Conservation (phyloP, 2,797 vertebrate genomes). For the Chaetodon trifasciatus region DNA sequence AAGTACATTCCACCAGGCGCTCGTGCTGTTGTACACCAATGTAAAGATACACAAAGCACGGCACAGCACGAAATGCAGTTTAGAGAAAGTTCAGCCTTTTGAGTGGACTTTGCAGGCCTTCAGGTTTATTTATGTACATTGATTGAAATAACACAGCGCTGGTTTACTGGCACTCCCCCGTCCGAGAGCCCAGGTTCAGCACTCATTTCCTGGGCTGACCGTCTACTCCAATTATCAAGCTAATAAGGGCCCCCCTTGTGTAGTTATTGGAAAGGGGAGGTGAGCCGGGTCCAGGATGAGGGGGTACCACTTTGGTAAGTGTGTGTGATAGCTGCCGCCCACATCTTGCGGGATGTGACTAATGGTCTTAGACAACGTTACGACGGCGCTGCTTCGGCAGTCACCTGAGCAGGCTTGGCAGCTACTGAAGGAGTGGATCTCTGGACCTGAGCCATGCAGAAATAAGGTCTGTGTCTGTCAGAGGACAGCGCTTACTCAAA, state of each 20-base stretch:
- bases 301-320: slow-evolving; percentile 70
- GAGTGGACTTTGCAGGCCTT: slow-evolving; percentile 2
- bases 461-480: slow-evolving; percentile 12
- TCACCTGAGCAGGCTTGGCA: slow-evolving; percentile 59
- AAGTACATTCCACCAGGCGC: slow-evolving; percentile 19
- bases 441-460: slow-evolving; percentile 20
- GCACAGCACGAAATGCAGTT: background rate
- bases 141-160: slow-evolving; percentile 26
- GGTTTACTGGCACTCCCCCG: slow-evolving; percentile 42
- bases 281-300: slow-evolving; percentile 64
- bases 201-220: slow-evolving; percentile 94
- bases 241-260: slow-evolving; percentile 91
- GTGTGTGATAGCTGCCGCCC: slow-evolving; percentile 72
- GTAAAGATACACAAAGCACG: background rate
- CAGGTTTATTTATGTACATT: slow-evolving; percentile 18
- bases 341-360: slow-evolving; percentile 90
- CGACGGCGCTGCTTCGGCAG: slow-evolving; percentile 53
- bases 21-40: background rate
- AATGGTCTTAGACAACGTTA: slow-evolving; percentile 77
- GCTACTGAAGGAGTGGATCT: slow-evolving; percentile 50
- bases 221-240: slow-evolving; percentile 91
- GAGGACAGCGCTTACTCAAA: slow-evolving; percentile 3
- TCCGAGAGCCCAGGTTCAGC: slow-evolving; percentile 81
- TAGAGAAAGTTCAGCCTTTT: background rate
- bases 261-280: slow-evolving; percentile 66